Percentiles rank a stretch among this genome's conserved stretches.
These are phyloP conservation scores for Pseudomyrmex cubaensis DNA, from an alignment of 1,140 invertebrate species.

Conservation along the genomic window DNA sequence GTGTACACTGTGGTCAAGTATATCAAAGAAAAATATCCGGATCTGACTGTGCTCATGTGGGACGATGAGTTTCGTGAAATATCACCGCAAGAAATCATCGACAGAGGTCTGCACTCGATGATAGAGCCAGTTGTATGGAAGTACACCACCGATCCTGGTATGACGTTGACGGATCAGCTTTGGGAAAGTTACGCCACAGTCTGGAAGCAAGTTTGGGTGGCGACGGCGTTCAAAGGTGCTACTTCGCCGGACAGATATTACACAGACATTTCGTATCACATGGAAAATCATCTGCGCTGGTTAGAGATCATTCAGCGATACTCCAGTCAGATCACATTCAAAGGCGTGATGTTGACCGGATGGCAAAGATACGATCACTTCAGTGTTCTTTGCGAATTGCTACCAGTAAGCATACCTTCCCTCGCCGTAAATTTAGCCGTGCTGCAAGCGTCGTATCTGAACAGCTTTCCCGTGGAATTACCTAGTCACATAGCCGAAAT, in stretches of 20 bases:
- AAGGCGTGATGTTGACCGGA: conserved; percentile 87
- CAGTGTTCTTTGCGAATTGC: conserved; percentile 90
- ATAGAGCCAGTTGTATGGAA: conserved; percentile 95
- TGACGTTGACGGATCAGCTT: conserved; percentile 85
- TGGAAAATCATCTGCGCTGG: conserved; percentile 92
- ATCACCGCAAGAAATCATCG: conserved; percentile 87
- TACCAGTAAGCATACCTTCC: conserved; percentile 89
- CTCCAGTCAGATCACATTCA: conserved; percentile 86
- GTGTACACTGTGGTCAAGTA: conserved; percentile 87
- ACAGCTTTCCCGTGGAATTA: conserved; percentile 73
- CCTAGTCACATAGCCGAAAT: conserved; percentile 72
- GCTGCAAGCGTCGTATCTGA: conserved; percentile 79
- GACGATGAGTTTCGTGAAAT: conserved; percentile 96
- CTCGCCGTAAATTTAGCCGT: conserved; percentile 87
- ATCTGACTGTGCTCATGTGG: conserved; percentile 93
- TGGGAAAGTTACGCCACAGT: conserved; percentile 93
- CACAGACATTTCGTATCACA: conserved; percentile 86
- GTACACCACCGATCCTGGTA: conserved; percentile 88
- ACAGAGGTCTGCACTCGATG: conserved; percentile 88
- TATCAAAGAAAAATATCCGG: conserved; percentile 87
- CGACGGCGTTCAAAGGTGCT: conserved; percentile 96
- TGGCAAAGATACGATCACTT: conserved; percentile 95
- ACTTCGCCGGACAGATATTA: conserved; percentile 91
- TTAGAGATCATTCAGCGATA: conserved; percentile 87
- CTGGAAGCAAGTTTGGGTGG: conserved; percentile 95